Evolutionary conservation across 2,113 vertebrate genomes (phyloP), one percentile per base, ranked within the genome.

Genomic region (Colossoma macropomum): DNA sequence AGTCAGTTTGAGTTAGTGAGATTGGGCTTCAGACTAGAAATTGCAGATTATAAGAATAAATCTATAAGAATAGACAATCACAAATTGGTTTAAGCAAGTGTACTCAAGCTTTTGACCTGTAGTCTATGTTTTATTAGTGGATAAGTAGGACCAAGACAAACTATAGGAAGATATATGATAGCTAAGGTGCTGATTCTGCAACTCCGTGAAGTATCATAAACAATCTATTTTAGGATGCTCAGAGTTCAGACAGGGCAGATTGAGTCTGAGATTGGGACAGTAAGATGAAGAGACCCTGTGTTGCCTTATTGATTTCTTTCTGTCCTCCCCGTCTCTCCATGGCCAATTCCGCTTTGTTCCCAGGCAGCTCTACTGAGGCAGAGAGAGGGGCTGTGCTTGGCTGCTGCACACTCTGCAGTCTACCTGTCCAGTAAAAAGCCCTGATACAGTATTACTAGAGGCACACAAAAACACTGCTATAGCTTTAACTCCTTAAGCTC

Each of bases 261-360:
- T 71, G 34, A 34, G 74, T 19, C n/a, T n/a, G 38, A 62, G 21
- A 77, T n/a, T 32, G 16, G 65, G n/a, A 27, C 34, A 65, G 74
- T 83, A 62, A 83, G 74, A 83, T 28, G 34, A 77, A 83, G 34
- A 83, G 65, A 77, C 52, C 65, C 65, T 28, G 11, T 19, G 28
- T 27, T 77, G 65, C 15, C 66, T 70, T 77, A 83, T 83, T 71
- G 81, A 83, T 82, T 6, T 11, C 13, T 23, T 4, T 48, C 56
- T 78, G 12, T 48, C 15, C 27, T 5, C 9, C 41, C 41, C 10
- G 48, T 79, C 38, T 38, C 30, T 38, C 38, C 30, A 21, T 54
- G 11, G 28, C 56, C 32, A 76, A 13, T 30, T 59, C 30, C 11
- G n/a, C 13, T 79, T 28, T 34, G n/a, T 75, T 60, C 9, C 68